These are phyloP conservation scores for Limosa lapponica DNA, from an alignment of 2,797 vertebrate species.

Conservation along the genomic window DNA sequence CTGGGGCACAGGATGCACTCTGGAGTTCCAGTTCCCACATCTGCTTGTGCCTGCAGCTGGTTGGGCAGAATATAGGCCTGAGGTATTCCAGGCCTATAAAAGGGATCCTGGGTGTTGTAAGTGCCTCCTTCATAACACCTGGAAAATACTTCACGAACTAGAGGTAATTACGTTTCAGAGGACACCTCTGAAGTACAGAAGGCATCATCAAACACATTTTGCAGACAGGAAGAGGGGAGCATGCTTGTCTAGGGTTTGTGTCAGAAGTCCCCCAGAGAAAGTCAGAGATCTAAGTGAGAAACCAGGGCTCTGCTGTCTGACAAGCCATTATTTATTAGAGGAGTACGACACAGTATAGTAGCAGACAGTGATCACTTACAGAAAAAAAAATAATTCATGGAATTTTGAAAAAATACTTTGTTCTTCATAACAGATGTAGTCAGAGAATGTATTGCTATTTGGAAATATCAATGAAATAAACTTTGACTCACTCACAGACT, in stretches of 20 bases:
- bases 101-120: not conserved
- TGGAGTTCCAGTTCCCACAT: not conserved
- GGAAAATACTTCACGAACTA: not conserved
- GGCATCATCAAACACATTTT: not conserved
- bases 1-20: rapidly evolving
- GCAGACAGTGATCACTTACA: not conserved
- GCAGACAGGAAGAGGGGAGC: not conserved
- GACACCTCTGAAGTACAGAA: not conserved
- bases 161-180: not conserved
- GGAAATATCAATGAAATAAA: not conserved
- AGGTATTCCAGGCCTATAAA: not conserved
- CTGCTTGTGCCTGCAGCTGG: not conserved
- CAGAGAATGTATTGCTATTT: not conserved
- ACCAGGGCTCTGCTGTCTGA: not conserved
- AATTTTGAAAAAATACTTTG: not conserved
- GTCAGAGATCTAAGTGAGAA: not conserved
- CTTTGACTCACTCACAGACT: not conserved
- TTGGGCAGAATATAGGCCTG: not conserved
- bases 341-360: rapidly evolving
- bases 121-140: not conserved
- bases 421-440: not conserved
- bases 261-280: not conserved
- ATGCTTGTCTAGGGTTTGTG: not conserved
- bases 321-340: not conserved
- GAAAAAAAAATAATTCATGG: not conserved